Evolutionary conservation across 2,888 invertebrate species (phyloP), one percentile per base, ranked within the genome.

Genomic region (Drosophila mercatorum): DNA sequence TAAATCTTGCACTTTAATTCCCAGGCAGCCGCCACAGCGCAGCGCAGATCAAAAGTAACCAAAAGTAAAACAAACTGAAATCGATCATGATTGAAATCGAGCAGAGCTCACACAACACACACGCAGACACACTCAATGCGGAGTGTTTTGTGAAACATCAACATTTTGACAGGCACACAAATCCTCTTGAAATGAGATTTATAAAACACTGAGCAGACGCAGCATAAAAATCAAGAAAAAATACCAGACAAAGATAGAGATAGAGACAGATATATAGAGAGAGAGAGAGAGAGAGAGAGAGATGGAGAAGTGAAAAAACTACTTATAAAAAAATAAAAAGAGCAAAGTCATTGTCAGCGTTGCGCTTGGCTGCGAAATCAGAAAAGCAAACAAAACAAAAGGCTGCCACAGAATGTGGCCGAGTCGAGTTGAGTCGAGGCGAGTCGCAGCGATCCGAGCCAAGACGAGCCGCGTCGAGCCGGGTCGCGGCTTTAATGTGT

Each of bases 151-250:
- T 85, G 84, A 90, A 90, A 90, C 90, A 90, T 90, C 87, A 87
- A 87, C 91, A 90, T 87, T 87, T 87, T 87, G 87, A 87, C 87
- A 87, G 88, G 78, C 90, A 77, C 90, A 90, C 90, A 90, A 89
- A 89, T 85, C 84, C 84, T 90, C 84, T 85, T 85, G 90, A 85
- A 85, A 85, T 85, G 81, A 78, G 84, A 85, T 85, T 85, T 85
- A 85, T 85, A 85, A 90, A 90, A 85, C 90, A 90, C 87, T 88
- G 73, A 67, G 63, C 82, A 82, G 83, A 75, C 80, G 81, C 78
- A 61, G 58, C 77, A 71, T 17, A 66, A 73, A 63, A 41, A 61
- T 38, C 43, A 49, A 57, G 10, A 57, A 58, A 60, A 49, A 17
- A 31, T 14, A 31, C 28, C 47, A 31, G 47, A 17, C 31, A n/a